Percentiles rank a stretch among this genome's conserved stretches.
Conservation (phyloP, 1,140 invertebrate species). For the Saccostrea echinata region DNA sequence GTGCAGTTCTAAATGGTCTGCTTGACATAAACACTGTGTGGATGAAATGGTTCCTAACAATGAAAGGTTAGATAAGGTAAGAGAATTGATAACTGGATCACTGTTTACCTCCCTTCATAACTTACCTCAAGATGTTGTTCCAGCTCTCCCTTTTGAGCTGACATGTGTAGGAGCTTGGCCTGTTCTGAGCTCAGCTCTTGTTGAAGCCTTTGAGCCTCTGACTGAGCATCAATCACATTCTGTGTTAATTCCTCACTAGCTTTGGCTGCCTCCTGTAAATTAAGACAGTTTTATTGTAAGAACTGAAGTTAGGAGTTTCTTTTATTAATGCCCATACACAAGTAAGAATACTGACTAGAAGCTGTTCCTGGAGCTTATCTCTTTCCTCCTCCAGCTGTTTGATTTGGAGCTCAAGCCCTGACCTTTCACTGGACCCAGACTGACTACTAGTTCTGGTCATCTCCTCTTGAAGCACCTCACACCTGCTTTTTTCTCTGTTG, state of each 20-base stretch:
- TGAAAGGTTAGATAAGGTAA: too few relatives aligned
- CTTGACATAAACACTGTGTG: too few relatives aligned
- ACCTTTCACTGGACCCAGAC: not conserved
- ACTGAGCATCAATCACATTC: slow-evolving; percentile 29
- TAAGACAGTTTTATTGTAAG: not conserved
- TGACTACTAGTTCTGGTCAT: not conserved
- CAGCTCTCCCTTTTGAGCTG: slow-evolving; percentile 67
- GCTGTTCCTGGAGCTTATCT: slow-evolving; percentile 61
- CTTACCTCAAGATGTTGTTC: slow-evolving; percentile 72
- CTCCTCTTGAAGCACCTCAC: slow-evolving; percentile 23
- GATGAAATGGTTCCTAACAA: too few relatives aligned
- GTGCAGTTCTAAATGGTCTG: too few relatives aligned
- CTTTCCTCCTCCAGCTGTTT: slow-evolving; percentile 64
- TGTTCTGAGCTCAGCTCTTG: slow-evolving; percentile 67
- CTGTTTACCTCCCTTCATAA: not conserved
- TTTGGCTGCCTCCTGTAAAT: not conserved
- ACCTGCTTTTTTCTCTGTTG: not conserved
- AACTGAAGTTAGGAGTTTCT: not conserved
- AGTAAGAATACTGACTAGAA: slow-evolving; percentile 55
- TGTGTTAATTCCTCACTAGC: slow-evolving; percentile 4
- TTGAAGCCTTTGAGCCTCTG: slow-evolving; percentile 61
- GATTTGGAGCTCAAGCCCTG: slow-evolving; percentile 53
- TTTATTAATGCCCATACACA: not conserved
- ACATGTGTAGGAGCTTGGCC: slow-evolving; percentile 62
- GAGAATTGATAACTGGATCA: too few relatives aligned